These are phyloP conservation scores for Stomatorhinus ivindoensis DNA, from an alignment of 2,113 vertebrate species.

Conservation along the genomic window DNA sequence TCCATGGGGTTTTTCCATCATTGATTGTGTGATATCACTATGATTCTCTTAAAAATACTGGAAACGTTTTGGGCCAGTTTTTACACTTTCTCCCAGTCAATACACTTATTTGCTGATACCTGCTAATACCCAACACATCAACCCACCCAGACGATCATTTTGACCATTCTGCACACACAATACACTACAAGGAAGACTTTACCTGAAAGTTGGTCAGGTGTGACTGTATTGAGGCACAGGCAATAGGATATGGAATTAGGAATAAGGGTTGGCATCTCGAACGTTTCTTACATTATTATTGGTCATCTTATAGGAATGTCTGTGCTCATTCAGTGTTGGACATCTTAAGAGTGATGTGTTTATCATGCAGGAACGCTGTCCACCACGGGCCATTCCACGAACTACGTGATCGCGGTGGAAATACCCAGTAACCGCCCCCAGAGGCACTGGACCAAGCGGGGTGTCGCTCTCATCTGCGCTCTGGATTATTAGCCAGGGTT, in stretches of 20 bases:
- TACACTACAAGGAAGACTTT: not conserved
- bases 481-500: constrained; percentile 68
- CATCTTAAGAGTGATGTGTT: constrained; percentile 11
- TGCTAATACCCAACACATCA: not conserved
- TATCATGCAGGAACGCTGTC: constrained; percentile 68
- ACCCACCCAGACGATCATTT: not conserved
- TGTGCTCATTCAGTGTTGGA: not conserved
- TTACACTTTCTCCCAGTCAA: not conserved
- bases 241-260: not conserved
- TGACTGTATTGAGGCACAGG: not conserved
- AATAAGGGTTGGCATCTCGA: not conserved
- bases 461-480: constrained; percentile 79
- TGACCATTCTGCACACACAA: not conserved
- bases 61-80: not conserved
- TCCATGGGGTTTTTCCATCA: not conserved
- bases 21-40: not conserved
- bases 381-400: constrained; percentile 81
- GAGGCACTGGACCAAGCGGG: constrained; percentile 82
- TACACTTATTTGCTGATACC: not conserved
- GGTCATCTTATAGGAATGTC: not conserved
- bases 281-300: not conserved
- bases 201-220: not conserved
- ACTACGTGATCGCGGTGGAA: constrained; percentile 79
- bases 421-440: constrained; percentile 64
- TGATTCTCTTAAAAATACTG: not conserved